Percentiles rank a stretch among this genome's conserved stretches.
These are phyloP conservation scores for Agrochola lota DNA, from an alignment of 2,888 invertebrate genomes.

Conservation along the genomic window DNA sequence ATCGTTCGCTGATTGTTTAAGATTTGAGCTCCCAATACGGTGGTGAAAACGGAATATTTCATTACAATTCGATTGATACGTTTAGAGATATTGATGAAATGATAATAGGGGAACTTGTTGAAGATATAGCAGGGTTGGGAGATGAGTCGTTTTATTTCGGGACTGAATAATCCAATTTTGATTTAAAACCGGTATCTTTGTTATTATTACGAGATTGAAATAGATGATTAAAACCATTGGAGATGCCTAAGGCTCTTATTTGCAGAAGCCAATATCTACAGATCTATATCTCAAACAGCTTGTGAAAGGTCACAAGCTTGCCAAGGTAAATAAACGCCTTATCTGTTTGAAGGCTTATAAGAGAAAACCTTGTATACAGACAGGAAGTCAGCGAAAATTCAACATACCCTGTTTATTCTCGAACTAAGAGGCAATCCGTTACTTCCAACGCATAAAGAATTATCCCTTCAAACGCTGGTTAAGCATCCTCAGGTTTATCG, in stretches of 20 bases:
- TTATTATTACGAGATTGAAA: conserved; percentile 12
- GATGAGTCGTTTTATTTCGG: conserved; percentile 4
- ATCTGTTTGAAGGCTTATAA: not conserved
- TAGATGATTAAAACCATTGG: not conserved
- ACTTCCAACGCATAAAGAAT: conserved; percentile 49
- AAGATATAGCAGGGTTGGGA: not conserved
- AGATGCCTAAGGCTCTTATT: not conserved
- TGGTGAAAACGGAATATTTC: conserved; percentile 45
- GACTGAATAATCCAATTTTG: not conserved
- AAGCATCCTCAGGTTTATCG: conserved; percentile 62
- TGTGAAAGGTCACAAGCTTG: not conserved
- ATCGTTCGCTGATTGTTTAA: conserved; percentile 60
- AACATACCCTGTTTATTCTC: conserved; percentile 15
- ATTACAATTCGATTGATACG: conserved; percentile 48
- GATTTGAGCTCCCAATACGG: conserved; percentile 42
- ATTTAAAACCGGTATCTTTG: conserved; percentile 3
- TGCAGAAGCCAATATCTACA: not conserved
- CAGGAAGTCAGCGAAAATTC: conserved; percentile 3
- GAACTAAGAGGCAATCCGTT: conserved; percentile 46
- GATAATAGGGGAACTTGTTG: conserved; percentile 36
- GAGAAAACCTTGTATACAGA: not conserved
- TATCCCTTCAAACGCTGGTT: conserved; percentile 53
- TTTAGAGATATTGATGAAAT: conserved; percentile 53
- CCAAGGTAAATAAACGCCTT: not conserved
- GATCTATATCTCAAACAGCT: not conserved